Percentiles rank a stretch among this genome's conserved stretches.
These are phyloP conservation scores for Sphinx pinastri DNA, from an alignment of 2,888 invertebrate species.

Conservation along the genomic window DNA sequence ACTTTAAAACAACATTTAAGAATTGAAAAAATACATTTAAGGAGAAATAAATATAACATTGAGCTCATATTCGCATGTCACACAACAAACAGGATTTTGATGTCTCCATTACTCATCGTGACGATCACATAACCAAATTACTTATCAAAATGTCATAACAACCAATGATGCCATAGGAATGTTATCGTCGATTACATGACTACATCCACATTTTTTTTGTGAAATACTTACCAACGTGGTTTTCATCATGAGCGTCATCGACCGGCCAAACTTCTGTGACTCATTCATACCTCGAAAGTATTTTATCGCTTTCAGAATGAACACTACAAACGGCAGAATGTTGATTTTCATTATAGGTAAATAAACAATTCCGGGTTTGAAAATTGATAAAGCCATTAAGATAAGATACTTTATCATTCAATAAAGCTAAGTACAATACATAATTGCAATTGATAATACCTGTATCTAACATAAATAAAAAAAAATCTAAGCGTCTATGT, in stretches of 20 bases:
- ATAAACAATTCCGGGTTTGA: slow-evolving; percentile 47
- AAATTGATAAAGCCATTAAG: slow-evolving; percentile 37
- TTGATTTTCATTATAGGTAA: slow-evolving; percentile 34
- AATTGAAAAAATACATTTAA: too few species aligned
- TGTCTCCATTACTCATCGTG: neutral
- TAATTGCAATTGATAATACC: slow-evolving; percentile 34
- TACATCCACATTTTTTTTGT: slow-evolving; percentile 57
- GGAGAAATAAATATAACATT: too few species aligned
- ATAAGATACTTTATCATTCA: slow-evolving; percentile 46
- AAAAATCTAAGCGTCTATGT: slow-evolving; percentile 12
- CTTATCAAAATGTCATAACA: slow-evolving; percentile 36
- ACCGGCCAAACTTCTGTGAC: slow-evolving; percentile 48
- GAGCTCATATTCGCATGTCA: too few species aligned
- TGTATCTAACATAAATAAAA: slow-evolving; percentile 30
- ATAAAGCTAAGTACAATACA: slow-evolving; percentile 38
- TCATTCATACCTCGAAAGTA: slow-evolving; percentile 51
- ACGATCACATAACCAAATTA: slow-evolving; percentile 25
- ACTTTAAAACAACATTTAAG: too few species aligned
- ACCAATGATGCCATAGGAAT: slow-evolving; percentile 35
- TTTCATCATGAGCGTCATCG: slow-evolving; percentile 51
- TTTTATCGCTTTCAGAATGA: slow-evolving; percentile 54
- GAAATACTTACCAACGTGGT: slow-evolving; percentile 51
- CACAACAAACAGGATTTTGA: too few species aligned
- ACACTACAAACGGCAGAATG: slow-evolving; percentile 33
- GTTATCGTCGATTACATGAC: slow-evolving; percentile 55